Evolutionary conservation across 2,888 invertebrate species (phyloP).

Genomic region (Rapana venosa): DNA sequence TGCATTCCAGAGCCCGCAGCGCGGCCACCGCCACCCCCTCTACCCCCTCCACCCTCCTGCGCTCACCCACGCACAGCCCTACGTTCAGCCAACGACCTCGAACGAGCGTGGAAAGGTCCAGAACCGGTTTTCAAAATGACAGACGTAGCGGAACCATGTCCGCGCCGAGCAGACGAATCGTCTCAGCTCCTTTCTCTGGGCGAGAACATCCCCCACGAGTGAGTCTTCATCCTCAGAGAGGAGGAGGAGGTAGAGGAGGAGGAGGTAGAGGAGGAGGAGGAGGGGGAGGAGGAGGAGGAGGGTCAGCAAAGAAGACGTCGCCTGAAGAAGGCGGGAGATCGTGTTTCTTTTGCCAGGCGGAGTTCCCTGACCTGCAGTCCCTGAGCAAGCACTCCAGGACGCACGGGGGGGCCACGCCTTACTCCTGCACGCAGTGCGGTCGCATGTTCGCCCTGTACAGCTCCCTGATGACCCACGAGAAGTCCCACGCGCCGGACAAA

Average conservation of each 20-base stretch:
- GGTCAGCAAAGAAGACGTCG: not conserved
- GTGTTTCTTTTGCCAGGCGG: slow-evolving; percentile 34
- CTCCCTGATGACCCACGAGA: slow-evolving; percentile 32
- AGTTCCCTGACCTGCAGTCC: slow-evolving; percentile 4
- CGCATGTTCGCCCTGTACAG: slow-evolving; percentile 36
- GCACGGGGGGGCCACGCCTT: slow-evolving; percentile 29
- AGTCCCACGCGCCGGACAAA: not conserved
- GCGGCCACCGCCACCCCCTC: not conserved
- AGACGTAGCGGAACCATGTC: not conserved
- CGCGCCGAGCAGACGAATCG: not conserved
- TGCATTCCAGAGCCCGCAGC: slow-evolving; percentile 20
- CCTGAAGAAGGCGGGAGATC: not conserved
- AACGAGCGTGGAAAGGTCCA: not conserved
- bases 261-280: not conserved
- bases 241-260: not conserved
- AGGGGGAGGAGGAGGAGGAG: not conserved
- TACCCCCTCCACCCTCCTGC: not conserved
- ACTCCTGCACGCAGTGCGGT: slow-evolving; percentile 31
- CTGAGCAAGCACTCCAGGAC: slow-evolving; percentile 18
- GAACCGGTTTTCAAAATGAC: not conserved
- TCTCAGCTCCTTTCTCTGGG: not conserved
- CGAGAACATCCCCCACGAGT: not conserved
- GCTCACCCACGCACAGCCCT: not conserved
- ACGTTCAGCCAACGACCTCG: not conserved
- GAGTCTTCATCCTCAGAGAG: not conserved